Conservation (phyloP, 1,140 invertebrate species). For the Protaetia brevitarsis region DNA sequence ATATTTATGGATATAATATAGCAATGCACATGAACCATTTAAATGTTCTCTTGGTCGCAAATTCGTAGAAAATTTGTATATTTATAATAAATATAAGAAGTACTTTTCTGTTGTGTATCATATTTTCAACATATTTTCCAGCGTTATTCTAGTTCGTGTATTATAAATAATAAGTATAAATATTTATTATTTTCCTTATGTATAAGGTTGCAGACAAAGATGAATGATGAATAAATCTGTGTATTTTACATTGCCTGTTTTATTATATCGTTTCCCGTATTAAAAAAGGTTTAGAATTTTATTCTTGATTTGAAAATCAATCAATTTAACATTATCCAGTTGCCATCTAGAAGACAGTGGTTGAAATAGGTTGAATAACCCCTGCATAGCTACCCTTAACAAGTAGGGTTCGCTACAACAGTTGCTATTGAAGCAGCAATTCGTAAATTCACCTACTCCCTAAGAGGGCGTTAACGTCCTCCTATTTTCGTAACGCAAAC, state of each 20-base stretch:
- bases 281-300: background rate
- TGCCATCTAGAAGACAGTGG: background rate
- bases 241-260: background rate
- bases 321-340: too few relatives aligned
- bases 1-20: background rate
- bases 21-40: slow-evolving; percentile 11
- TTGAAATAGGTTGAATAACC: too few relatives aligned
- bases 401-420: too few relatives aligned
- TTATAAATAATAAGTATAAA: background rate
- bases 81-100: background rate
- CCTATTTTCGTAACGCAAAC: too few relatives aligned
- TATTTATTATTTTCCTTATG: slow-evolving; percentile 9
- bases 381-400: too few relatives aligned
- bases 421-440: too few relatives aligned
- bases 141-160: background rate
- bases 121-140: background rate
- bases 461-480: too few relatives aligned
- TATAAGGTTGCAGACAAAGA: background rate
- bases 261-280: too few relatives aligned
- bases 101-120: background rate
- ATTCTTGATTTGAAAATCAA: too few relatives aligned
- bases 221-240: slow-evolving; percentile 1
- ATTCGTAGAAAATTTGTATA: background rate
- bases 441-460: too few relatives aligned
- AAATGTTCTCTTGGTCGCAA: background rate